Evolutionary conservation across 2,888 invertebrate species (phyloP).

Genomic region (Agrilus cyanescens): DNA sequence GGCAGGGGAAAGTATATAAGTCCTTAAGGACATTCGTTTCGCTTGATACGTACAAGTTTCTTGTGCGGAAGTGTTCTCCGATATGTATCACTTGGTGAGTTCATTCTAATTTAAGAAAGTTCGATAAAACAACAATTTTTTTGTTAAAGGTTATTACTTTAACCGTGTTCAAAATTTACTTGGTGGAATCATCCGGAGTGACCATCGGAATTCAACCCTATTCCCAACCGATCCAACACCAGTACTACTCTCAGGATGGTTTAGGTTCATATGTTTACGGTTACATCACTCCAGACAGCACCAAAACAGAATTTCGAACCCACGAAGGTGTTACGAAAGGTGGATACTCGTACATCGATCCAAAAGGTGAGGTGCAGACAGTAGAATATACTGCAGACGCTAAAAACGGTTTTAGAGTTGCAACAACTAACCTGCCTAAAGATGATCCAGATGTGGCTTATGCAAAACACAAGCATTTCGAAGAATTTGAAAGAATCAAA

Average conservation of each 20-base stretch:
- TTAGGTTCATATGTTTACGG: constrained; percentile 48
- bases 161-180: constrained; percentile 6
- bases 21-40: too few relatives aligned
- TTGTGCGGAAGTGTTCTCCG: too few relatives aligned
- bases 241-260: constrained; percentile 45
- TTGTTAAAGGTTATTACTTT: background rate
- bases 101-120: too few relatives aligned
- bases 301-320: constrained; percentile 50
- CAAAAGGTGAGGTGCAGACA: constrained; percentile 49
- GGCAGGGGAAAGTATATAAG: too few relatives aligned
- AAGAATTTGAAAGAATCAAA: constrained; percentile 26
- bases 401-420: constrained; percentile 50
- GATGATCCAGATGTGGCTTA: constrained; percentile 32
- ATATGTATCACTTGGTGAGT: too few relatives aligned
- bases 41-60: too few relatives aligned
- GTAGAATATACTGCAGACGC: constrained; percentile 53
- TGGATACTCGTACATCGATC: constrained; percentile 57
- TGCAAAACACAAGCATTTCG: constrained; percentile 30
- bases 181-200: constrained; percentile 30
- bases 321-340: constrained; percentile 52
- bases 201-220: constrained; percentile 28
- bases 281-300: constrained; percentile 52
- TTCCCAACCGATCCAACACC: constrained; percentile 31
- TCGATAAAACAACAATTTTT: too few relatives aligned
- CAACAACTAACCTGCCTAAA: constrained; percentile 52